Evolutionary conservation across 2,888 invertebrate species (phyloP), one percentile per base, ranked within the genome.

Genomic region (Pheosia gnoma): DNA sequence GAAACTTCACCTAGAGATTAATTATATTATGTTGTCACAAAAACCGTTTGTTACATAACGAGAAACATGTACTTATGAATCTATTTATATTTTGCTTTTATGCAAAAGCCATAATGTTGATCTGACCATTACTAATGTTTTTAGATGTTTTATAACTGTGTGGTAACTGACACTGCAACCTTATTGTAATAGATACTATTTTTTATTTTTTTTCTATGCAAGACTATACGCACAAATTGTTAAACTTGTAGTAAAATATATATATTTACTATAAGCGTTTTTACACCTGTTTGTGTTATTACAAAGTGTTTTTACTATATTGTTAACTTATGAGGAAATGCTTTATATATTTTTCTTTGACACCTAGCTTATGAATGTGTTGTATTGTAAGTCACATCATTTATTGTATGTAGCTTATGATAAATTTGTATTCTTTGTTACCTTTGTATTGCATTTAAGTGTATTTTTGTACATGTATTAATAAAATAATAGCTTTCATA

Each of bases 1-100:
- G 96, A 95, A 84, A 76, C 85, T 5, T 72, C 87, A 49, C 87
- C 89, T 6, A 84, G 84, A 78, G 91, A 93, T 75, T 92, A 88
- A 57, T 61, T 45, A 37, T 9, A 36, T 38, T 38, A 70, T 47
- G 10, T 43, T 59, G 54, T 60, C 61, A 56, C 53, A 45, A 59
- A 61, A 25, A 60, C 25, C 25, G 45, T 54, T 59, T 57, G 25
- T 8, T 5, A 41, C 65, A 59, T 67, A 65, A 63, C 64, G 61
- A 65, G 53, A 71, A 71, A 66, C 60, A 59, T 59, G 78, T 81
- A 79, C 81, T 81, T 79, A 82, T 80, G 75, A 80, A 77, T 80
- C 74, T 82, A 71, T 72, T 66, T 67, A 69, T 74, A 72, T 74
- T 75, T 67, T 74, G 67, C 68, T 54, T 41, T 41, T 56, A 11